Percentiles rank a stretch among this genome's conserved stretches.
Conservation (phyloP, 1,140 invertebrate species). For the Arion vulgaris region DNA sequence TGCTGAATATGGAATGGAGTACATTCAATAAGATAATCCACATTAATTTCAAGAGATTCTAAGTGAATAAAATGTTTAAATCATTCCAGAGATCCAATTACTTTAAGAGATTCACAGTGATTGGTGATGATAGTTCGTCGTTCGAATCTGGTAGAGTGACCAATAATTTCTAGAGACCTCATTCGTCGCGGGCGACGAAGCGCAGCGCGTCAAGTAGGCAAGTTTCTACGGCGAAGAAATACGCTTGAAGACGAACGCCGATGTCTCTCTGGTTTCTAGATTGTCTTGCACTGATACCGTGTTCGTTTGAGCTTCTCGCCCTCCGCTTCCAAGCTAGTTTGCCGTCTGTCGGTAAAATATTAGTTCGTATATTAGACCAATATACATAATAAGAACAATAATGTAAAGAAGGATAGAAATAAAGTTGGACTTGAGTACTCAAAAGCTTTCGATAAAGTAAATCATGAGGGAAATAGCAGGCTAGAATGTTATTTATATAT, state of each 20-base stretch:
- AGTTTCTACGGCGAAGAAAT: background rate
- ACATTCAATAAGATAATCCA: background rate
- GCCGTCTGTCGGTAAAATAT: no score
- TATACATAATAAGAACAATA: no score
- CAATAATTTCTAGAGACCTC: background rate
- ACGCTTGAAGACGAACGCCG: background rate
- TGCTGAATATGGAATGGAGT: background rate
- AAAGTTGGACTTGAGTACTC: no score
- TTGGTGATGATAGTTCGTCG: background rate
- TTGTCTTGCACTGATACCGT: no score
- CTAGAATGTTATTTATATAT: no score
- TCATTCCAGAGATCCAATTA: background rate
- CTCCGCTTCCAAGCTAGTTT: no score
- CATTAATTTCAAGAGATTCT: background rate
- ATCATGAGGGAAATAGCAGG: no score
- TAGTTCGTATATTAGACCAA: no score
- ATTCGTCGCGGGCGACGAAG: background rate
- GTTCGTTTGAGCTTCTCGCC: no score
- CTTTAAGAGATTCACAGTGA: constrained; percentile 9
- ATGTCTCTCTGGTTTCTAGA: no score
- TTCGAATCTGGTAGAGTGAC: background rate
- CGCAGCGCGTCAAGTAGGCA: background rate
- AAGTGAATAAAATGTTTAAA: background rate
- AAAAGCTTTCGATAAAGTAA: no score
- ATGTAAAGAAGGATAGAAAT: no score